A percentile compares a stretch with the other conserved stretches of the same genome.
phyloP scores from a whole-genome alignment of 2,113 vertebrate genomes.

The Apistogramma diplotaenia region DNA sequence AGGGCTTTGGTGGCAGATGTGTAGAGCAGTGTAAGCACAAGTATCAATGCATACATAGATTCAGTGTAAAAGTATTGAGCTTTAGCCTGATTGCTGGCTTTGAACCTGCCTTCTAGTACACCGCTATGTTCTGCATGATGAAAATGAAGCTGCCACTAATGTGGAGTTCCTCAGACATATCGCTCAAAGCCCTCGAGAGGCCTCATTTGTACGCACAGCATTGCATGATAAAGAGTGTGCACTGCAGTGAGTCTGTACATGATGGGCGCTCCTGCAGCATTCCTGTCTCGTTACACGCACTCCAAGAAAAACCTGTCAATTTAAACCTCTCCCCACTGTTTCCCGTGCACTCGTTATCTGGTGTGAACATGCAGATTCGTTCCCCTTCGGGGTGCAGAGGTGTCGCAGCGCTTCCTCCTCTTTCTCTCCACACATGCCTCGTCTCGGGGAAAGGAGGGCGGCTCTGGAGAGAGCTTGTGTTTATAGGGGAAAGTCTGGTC shows the following conservation, averaged over 20 bases:
- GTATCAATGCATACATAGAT: too few species aligned
- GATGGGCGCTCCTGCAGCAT: constrained; percentile 40
- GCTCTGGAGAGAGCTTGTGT: constrained; percentile 6
- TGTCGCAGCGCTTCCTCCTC: constrained; percentile 14
- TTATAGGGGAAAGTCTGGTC: constrained; percentile 52
- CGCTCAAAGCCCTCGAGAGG: neutral
- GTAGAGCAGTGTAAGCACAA: neutral
- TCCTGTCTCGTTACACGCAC: neutral
- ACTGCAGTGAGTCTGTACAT: constrained; percentile 38
- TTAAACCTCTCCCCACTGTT: constrained; percentile 4
- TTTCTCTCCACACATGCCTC: neutral
- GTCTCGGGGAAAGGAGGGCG: neutral
- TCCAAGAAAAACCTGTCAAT: constrained; percentile 37
- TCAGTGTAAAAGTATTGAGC: neutral
- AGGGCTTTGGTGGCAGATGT: neutral
- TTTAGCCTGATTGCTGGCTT: neutral
- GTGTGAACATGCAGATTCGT: constrained; percentile 54
- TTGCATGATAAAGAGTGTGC: constrained; percentile 46
- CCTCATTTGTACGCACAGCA: constrained; percentile 33
- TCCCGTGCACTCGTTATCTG: constrained; percentile 47
- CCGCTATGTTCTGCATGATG: neutral
- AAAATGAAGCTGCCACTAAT: constrained; percentile 3
- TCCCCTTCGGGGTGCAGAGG: constrained; percentile 43
- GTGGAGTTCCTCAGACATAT: constrained; percentile 1
- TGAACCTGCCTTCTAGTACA: neutral